phyloP scores from a whole-genome alignment of 2,888 invertebrate species.

The Chymomyza fuscimana region DNA sequence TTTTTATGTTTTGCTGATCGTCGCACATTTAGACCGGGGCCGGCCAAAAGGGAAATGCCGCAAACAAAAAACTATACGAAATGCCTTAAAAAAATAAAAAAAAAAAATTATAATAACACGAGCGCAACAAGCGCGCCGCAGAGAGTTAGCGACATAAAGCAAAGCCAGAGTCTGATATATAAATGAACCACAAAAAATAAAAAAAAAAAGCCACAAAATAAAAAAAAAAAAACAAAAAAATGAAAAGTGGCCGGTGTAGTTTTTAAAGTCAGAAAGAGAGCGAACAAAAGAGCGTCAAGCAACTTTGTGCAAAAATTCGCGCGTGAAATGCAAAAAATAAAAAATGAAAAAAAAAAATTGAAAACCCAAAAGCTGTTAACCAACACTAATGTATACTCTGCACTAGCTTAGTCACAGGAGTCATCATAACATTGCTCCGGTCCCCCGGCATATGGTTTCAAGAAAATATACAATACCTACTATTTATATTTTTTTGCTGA shows the following conservation, averaged over 20 bases:
- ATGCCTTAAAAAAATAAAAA: background rate
- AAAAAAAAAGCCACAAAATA: background rate
- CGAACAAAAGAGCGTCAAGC: background rate
- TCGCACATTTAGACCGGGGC: background rate
- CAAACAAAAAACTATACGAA: constrained; percentile 11
- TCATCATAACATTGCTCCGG: background rate
- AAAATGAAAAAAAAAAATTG: no score
- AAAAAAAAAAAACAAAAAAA: constrained; percentile 21
- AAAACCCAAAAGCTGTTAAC: no score
- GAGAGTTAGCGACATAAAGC: constrained; percentile 1
- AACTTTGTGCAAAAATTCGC: background rate
- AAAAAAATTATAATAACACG: constrained; percentile 20
- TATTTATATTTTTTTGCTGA: constrained; percentile 39
- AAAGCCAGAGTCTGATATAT: constrained; percentile 10
- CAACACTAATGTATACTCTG: no score
- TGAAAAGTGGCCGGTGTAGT: constrained; percentile 9
- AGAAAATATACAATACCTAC: constrained; percentile 11
- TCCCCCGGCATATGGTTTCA: background rate
- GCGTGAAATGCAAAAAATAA: background rate
- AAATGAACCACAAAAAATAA: constrained; percentile 14
- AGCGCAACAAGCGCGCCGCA: constrained; percentile 30
- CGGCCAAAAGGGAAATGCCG: constrained; percentile 9
- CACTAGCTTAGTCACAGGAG: no score
- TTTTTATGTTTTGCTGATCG: background rate
- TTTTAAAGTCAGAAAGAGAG: background rate